Percentiles rank a stretch among this genome's conserved stretches.
Conservation (phyloP, 2,113 vertebrate genomes). For the Shinisaurus crocodilurus region DNA sequence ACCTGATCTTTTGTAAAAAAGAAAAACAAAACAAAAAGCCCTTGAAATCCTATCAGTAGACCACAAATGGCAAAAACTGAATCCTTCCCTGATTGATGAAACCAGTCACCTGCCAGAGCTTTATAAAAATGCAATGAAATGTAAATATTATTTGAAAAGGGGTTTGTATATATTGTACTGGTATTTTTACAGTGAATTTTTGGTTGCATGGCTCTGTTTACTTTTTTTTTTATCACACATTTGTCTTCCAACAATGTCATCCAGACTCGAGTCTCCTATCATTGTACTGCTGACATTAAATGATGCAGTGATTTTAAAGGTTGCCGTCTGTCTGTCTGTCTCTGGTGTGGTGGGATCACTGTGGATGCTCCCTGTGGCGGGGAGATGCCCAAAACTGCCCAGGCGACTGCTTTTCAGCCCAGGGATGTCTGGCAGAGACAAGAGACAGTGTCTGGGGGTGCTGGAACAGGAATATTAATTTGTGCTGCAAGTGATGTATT, state of each 20-base stretch:
- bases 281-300: conserved; percentile 79
- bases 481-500: not conserved
- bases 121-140: conserved; percentile 75
- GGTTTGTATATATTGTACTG: conserved; percentile 71
- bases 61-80: not conserved
- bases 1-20: conserved; percentile 50
- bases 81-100: not conserved
- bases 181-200: conserved; percentile 75
- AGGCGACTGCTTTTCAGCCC: not conserved
- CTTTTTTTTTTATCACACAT: conserved; percentile 65
- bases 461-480: too few species aligned
- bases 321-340: not conserved
- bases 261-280: conserved; percentile 38
- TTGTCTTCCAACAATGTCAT: conserved; percentile 69
- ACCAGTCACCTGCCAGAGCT: conserved; percentile 51
- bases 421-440: not conserved
- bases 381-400: not conserved
- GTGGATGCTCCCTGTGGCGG: not conserved
- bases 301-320: conserved; percentile 76
- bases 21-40: not conserved
- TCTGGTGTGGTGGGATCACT: not conserved
- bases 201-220: conserved; percentile 65
- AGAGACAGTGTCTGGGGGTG: too few species aligned
- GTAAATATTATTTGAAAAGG: conserved; percentile 73
- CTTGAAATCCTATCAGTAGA: conserved; percentile 25